Evolutionary conservation across 2,888 invertebrate genomes (phyloP).

Genomic region (Drosophila prostipennis): DNA sequence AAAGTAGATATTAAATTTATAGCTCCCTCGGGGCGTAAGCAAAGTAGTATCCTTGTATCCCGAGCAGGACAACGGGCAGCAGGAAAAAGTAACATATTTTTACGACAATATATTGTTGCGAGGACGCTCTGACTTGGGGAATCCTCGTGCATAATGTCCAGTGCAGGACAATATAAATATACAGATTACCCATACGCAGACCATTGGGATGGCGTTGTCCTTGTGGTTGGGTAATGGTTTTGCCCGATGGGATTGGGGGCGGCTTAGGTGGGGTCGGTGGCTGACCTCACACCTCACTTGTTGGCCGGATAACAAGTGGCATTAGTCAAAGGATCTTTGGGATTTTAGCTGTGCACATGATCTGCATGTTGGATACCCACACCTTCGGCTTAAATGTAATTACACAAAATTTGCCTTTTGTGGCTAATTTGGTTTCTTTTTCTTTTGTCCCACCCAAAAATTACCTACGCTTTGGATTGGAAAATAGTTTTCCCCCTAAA

Average conservation of each 20-base stretch:
- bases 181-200: conserved; percentile 69
- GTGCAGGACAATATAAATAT: conserved; percentile 73
- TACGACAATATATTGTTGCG: conserved; percentile 70
- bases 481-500: conserved; percentile 22
- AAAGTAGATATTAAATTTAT: conserved; percentile 84
- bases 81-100: conserved; percentile 72
- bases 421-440: conserved; percentile 44
- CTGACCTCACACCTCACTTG: conserved; percentile 26
- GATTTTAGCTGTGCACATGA: conserved; percentile 39
- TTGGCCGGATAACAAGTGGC: conserved; percentile 62
- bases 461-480: conserved; percentile 7
- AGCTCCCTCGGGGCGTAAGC: conserved; percentile 83
- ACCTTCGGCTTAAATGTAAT: conserved; percentile 73
- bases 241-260: conserved; percentile 27
- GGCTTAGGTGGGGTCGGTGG: conserved; percentile 25
- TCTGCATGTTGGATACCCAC: conserved; percentile 52
- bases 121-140: conserved; percentile 52
- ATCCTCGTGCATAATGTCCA: conserved; percentile 71
- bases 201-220: conserved; percentile 41
- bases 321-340: conserved; percentile 50
- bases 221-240: conserved; percentile 58
- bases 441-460: conserved; percentile 16
- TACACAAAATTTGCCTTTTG: conserved; percentile 74
- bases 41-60: conserved; percentile 64
- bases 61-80: conserved; percentile 19